Percentiles rank a stretch among this genome's conserved stretches.
Evolutionary conservation across 2,797 vertebrate genomes (phyloP).

Genomic region (Neosilurus hyrtlii): DNA sequence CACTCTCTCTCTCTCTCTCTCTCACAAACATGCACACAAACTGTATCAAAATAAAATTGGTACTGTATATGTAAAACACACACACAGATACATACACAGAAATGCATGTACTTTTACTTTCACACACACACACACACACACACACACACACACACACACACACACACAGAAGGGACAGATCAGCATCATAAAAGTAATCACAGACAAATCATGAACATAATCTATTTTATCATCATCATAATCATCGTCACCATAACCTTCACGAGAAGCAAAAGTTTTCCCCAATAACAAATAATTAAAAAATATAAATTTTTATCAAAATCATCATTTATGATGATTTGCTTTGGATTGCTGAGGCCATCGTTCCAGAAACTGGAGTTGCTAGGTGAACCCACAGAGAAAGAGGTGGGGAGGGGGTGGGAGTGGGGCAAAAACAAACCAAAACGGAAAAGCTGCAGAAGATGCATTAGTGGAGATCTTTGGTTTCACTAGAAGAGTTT

Average conservation of each 20-base stretch:
- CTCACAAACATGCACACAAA: slow-evolving; percentile 26
- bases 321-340: slow-evolving; percentile 71
- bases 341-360: slow-evolving; percentile 86
- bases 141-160: slow-evolving; percentile 34
- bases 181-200: slow-evolving; percentile 66
- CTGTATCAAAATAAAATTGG: slow-evolving; percentile 51
- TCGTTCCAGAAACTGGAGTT: slow-evolving; percentile 71
- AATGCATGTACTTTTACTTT: slow-evolving; percentile 19
- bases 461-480: slow-evolving; percentile 76
- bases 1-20: not conserved
- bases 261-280: slow-evolving; percentile 78
- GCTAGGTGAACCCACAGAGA: slow-evolving; percentile 69
- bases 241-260: slow-evolving; percentile 67
- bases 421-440: not conserved
- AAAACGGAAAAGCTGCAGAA: slow-evolving; percentile 47
- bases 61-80: slow-evolving; percentile 48
- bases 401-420: not conserved
- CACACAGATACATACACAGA: slow-evolving; percentile 39
- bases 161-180: slow-evolving; percentile 45
- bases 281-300: slow-evolving; percentile 83
- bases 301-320: slow-evolving; percentile 84
- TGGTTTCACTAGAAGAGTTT: slow-evolving; percentile 77
- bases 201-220: slow-evolving; percentile 78
- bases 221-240: slow-evolving; percentile 59
- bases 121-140: slow-evolving; percentile 11